These are phyloP conservation scores for Nesoenas mayeri DNA, from an alignment of 2,113 vertebrate genomes.

Conservation along the genomic window DNA sequence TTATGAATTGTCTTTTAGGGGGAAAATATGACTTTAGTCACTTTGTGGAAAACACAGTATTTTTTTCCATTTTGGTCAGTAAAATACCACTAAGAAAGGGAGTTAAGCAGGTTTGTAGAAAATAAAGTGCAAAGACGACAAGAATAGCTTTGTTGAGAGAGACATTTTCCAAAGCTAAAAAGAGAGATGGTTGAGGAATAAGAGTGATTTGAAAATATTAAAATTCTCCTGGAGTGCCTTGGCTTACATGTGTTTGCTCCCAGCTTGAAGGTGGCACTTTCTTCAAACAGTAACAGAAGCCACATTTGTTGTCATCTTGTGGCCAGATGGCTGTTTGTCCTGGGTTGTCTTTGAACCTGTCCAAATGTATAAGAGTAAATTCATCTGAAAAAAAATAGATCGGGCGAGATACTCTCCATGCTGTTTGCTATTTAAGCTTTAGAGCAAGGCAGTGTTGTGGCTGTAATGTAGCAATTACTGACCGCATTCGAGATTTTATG, in stretches of 20 bases:
- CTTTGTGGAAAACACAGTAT: neutral
- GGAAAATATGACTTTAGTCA: neutral
- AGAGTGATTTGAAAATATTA: neutral
- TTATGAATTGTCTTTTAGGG: neutral
- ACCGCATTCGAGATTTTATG: neutral
- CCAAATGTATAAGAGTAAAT: constrained; percentile 39
- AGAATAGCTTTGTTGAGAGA: neutral
- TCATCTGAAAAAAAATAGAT: neutral
- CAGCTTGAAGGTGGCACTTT: constrained; percentile 55
- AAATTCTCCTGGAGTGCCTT: neutral
- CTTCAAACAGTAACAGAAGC: constrained; percentile 34
- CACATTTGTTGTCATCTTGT: neutral
- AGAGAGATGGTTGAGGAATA: neutral
- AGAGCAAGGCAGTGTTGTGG: neutral
- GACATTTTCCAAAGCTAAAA: neutral
- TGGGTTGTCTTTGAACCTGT: constrained; percentile 55
- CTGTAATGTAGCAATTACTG: neutral
- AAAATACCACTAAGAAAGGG: neutral
- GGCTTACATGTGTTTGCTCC: neutral
- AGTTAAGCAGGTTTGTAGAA: neutral
- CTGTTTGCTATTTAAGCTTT: neutral
- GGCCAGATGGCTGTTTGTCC: constrained; percentile 52
- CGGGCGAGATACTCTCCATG: neutral
- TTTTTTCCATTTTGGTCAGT: neutral
- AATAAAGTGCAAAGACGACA: neutral